These are phyloP conservation scores for Echiichthys vipera DNA, from an alignment of 2,797 vertebrate species.

Conservation along the genomic window DNA sequence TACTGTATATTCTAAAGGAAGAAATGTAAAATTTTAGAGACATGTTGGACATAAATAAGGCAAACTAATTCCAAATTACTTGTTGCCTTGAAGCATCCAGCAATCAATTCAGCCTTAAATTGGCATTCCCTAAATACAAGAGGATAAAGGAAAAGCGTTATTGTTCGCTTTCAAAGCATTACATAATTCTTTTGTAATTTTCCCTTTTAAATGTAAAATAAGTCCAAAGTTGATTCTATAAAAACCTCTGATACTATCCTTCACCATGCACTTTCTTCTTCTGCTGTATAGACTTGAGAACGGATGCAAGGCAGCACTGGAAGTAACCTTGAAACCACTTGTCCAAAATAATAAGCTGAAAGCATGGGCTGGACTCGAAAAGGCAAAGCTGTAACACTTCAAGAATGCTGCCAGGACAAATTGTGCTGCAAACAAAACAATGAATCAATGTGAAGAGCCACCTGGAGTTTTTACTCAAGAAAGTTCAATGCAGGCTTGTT, in stretches of 20 bases:
- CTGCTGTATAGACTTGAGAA: constrained; percentile 29
- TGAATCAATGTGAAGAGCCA: constrained; percentile 81
- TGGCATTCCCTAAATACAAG: neutral
- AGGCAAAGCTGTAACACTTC: constrained; percentile 68
- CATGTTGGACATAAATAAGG: neutral
- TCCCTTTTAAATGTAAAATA: constrained; percentile 11
- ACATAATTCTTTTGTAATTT: neutral
- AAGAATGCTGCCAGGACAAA: constrained; percentile 78
- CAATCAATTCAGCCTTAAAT: neutral
- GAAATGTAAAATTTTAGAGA: neutral
- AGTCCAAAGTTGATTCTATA: neutral
- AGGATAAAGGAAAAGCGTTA: neutral
- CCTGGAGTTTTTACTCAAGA: constrained; percentile 75
- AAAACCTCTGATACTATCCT: neutral
- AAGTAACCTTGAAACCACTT: constrained; percentile 74
- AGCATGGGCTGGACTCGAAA: constrained; percentile 57
- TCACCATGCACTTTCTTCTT: constrained; percentile 1
- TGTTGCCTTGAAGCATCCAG: neutral
- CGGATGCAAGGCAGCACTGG: constrained; percentile 32
- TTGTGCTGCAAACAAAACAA: constrained; percentile 73
- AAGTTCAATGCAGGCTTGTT: constrained; percentile 69
- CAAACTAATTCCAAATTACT: neutral
- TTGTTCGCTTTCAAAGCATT: neutral
- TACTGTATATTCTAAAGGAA: neutral
- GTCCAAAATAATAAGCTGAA: constrained; percentile 72